Percentiles rank a stretch among this genome's conserved stretches.
Conservation (phyloP, 2,113 vertebrate genomes). For the Takifugu bimaculatus region DNA sequence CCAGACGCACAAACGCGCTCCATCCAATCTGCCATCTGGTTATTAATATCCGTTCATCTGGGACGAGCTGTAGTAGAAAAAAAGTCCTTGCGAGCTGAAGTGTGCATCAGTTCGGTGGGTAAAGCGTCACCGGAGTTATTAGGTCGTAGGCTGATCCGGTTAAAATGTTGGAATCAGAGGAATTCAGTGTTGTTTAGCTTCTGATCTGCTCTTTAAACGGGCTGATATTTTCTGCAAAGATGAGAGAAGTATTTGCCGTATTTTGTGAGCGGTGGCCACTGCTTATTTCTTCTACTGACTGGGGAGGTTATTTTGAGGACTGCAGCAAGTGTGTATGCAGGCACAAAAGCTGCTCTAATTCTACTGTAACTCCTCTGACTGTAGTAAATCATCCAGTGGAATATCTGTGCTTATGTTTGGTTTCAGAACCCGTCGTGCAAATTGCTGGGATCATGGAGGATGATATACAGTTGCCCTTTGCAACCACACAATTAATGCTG, state of each 20-base stretch:
- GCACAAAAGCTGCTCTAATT: slow-evolving; percentile 20
- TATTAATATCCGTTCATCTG: slow-evolving; percentile 25
- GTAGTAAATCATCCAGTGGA: not conserved
- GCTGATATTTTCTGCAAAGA: no score
- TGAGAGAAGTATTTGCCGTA: slow-evolving; percentile 3
- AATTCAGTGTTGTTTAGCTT: no score
- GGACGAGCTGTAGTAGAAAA: not conserved
- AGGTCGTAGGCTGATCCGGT: no score
- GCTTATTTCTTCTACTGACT: slow-evolving; percentile 31
- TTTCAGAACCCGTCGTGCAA: not conserved
- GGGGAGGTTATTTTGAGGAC: slow-evolving; percentile 32
- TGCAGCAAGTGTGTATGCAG: not conserved
- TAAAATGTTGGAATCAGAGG: no score
- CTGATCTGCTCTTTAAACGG: no score
- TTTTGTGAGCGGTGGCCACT: slow-evolving; percentile 30
- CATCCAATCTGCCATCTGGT: slow-evolving; percentile 30
- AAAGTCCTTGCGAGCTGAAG: not conserved
- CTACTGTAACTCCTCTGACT: slow-evolving; percentile 10
- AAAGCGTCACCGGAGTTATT: no score
- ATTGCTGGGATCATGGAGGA: no score
- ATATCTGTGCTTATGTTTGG: not conserved
- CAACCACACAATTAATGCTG: no score
- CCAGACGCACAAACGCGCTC: slow-evolving; percentile 12
- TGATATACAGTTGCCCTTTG: no score
- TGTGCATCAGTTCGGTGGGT: not conserved